These are phyloP conservation scores for Campoplex nolae DNA, from an alignment of 2,888 invertebrate species.

Conservation along the genomic window DNA sequence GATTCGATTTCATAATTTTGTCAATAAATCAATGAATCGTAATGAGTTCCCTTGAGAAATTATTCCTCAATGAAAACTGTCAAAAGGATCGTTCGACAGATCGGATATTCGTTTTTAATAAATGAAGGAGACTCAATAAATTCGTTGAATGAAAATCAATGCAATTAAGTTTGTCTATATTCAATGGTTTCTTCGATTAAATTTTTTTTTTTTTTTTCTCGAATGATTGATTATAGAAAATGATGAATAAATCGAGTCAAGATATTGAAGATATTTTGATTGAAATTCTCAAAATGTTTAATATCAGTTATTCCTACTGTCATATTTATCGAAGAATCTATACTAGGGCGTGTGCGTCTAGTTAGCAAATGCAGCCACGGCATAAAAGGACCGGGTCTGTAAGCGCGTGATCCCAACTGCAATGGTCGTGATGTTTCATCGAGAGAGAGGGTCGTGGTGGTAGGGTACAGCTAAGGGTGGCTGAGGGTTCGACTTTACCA, in stretches of 20 bases:
- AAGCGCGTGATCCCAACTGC: conserved; percentile 58
- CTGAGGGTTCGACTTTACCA: conserved; percentile 7
- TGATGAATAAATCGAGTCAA: neutral
- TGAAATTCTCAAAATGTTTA: neutral
- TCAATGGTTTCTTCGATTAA: neutral
- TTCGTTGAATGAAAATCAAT: neutral
- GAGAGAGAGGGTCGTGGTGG: conserved; percentile 25
- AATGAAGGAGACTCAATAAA: neutral
- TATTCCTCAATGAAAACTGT: neutral
- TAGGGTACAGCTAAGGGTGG: conserved; percentile 20
- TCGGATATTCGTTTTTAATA: neutral
- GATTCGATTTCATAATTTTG: neutral
- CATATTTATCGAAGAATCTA: conserved; percentile 32
- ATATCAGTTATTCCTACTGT: conserved; percentile 6
- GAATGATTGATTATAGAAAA: neutral
- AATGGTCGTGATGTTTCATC: conserved; percentile 53
- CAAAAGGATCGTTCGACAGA: neutral
- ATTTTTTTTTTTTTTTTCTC: neutral
- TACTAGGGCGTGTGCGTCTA: conserved; percentile 63
- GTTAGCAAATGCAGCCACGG: conserved; percentile 60
- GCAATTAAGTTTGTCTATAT: neutral
- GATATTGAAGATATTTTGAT: neutral
- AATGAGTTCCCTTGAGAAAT: neutral
- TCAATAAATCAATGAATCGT: neutral
- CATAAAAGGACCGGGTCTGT: conserved; percentile 46